Conservation (phyloP, 2,888 invertebrate species). For the Cylindroiulus punctatus region DNA sequence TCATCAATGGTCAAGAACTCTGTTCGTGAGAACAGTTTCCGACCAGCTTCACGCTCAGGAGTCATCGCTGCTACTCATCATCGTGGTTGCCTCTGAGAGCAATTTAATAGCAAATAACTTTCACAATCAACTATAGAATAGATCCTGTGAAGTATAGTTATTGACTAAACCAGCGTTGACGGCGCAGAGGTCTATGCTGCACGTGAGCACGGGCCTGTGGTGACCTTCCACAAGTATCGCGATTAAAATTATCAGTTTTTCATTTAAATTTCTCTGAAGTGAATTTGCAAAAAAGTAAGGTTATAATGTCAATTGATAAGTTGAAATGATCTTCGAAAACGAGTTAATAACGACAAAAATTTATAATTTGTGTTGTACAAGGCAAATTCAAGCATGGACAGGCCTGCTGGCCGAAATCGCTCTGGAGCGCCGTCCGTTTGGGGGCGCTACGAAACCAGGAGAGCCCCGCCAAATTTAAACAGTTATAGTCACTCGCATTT, state of each 20-base stretch:
- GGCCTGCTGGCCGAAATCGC: too few species aligned
- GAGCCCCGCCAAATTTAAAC: too few species aligned
- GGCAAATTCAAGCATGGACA: too few species aligned
- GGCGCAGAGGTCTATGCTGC: neutral
- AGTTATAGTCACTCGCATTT: too few species aligned
- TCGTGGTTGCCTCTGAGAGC: neutral
- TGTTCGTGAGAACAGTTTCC: neutral
- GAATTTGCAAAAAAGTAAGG: too few species aligned
- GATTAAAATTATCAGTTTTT: neutral
- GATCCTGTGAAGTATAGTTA: conserved; percentile 42
- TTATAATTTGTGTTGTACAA: too few species aligned
- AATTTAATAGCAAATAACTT: neutral
- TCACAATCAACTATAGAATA: conserved; percentile 38
- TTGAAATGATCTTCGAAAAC: too few species aligned
- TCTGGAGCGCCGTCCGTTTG: too few species aligned
- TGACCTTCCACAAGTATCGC: neutral
- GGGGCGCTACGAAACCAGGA: too few species aligned
- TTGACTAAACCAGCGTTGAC: neutral
- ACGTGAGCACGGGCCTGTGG: neutral
- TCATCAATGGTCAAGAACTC: conserved; percentile 22
- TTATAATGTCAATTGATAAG: too few species aligned
- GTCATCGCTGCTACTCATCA: neutral
- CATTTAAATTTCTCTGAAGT: too few species aligned
- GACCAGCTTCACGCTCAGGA: conserved; percentile 34
- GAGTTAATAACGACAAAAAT: too few species aligned